Evolutionary conservation across 30 jellyfish, hydroid and myxozoan genomes (phyloP), one percentile per base, ranked within the genome.

Genomic region (Aurelia aurita complex sp. Pacific): DNA sequence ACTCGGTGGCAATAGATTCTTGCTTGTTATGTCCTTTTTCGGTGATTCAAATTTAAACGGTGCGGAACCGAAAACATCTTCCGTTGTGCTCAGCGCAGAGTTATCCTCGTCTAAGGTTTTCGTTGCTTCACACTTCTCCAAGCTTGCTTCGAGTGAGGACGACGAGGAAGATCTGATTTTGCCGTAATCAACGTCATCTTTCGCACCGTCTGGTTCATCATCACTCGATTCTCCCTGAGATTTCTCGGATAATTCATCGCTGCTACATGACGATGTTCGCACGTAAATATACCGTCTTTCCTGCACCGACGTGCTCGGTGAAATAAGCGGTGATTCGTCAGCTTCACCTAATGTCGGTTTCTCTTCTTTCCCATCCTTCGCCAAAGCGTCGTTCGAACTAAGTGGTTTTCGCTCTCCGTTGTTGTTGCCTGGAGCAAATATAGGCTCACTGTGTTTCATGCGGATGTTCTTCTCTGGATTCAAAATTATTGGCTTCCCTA

Each of bases 261-360:
- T 94, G 76, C 98, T 94, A 65, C 98, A 94, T 23, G 98, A 94
- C 23, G 98, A 83, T 1, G 98, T 94, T 16, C 98, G 80, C 65
- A 71, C 82, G 82, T 94, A 94, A 29, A 88, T 83, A 63, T 94
- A 94, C 46, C 61, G 90, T 42, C 91, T 72, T 64, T 62, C 96
- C 17, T 38, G 93, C 23, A 65, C 96, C 2, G 94, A 60, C 1
- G 97, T 66, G 23, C 92, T 79, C 16, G 98, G 94, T 52, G 98
- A 83, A 16, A 93, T 76, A 76, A 93, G 73, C 0, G 97, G 98
- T 3, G 96, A 89, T 13, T 69, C 98, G 74, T 88, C 97, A 43
- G 89, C 90, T 54, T 75, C 91, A 14, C 71, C 89, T 13, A 68
- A 65, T 8, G 83, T 55, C 23, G 88, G 83, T 36, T 89, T 81